Evolutionary conservation across 2,888 invertebrate genomes (phyloP).

Genomic region (Gerris lacustris): DNA sequence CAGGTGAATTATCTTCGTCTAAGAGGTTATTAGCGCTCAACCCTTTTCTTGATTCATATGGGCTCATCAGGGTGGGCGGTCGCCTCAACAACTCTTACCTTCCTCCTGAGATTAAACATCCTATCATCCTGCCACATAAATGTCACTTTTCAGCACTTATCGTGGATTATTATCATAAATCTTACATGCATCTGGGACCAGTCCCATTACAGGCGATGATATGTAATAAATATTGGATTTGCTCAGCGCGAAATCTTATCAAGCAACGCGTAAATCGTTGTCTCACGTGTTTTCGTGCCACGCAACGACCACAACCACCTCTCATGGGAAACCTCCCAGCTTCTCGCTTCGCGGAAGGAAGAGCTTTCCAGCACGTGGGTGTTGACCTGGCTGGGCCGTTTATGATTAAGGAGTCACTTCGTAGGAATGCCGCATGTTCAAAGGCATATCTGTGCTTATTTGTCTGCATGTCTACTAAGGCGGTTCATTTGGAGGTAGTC

Average conservation of each 20-base stretch:
- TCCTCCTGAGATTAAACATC: constrained; percentile 10
- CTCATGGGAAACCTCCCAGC: constrained; percentile 21
- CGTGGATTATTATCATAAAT: constrained; percentile 18
- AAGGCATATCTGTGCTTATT: constrained; percentile 32
- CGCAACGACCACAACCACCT: constrained; percentile 13
- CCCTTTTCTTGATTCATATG: constrained; percentile 10
- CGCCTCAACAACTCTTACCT: constrained; percentile 12
- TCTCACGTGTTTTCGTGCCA: constrained; percentile 16
- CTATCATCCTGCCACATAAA: constrained; percentile 16
- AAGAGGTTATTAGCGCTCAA: constrained; percentile 1
- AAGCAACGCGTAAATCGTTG: constrained; percentile 15
- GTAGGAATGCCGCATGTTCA: constrained; percentile 22
- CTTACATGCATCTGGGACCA: constrained; percentile 16
- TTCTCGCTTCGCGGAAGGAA: constrained; percentile 14
- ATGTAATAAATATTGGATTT: constrained; percentile 15
- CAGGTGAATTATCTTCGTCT: background rate
- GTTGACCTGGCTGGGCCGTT: constrained; percentile 32
- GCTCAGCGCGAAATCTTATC: constrained; percentile 10
- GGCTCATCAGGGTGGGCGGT: constrained; percentile 23
- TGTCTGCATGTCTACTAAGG: constrained; percentile 31
- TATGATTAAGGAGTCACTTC: constrained; percentile 22
- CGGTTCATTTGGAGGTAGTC: constrained; percentile 34
- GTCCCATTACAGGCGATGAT: background rate
- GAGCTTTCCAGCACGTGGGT: constrained; percentile 31
- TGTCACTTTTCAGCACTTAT: constrained; percentile 16